Conservation (phyloP, 2,113 vertebrate genomes). For the Menidia beryllina region DNA sequence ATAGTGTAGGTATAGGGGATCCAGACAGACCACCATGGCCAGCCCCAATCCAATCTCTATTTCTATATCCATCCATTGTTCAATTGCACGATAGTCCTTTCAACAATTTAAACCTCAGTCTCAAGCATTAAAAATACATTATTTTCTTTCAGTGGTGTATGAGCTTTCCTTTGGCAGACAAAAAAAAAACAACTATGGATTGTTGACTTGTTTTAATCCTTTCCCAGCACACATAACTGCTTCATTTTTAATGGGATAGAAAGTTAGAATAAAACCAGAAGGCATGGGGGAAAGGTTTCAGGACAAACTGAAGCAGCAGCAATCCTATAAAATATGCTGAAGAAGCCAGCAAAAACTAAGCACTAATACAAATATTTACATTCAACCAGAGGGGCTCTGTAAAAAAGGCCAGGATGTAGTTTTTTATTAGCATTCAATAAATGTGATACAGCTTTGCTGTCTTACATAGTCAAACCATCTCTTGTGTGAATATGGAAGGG, state of each 20-base stretch:
- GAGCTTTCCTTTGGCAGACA: constrained; percentile 60
- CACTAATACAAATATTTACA: constrained; percentile 17
- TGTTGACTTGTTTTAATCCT: constrained; percentile 78
- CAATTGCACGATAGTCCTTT: constrained; percentile 49
- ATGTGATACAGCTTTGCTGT: neutral
- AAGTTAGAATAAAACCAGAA: constrained; percentile 52
- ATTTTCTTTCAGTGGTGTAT: constrained; percentile 59
- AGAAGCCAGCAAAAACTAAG: constrained; percentile 26
- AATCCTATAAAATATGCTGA: constrained; percentile 6
- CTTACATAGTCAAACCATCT: constrained; percentile 23
- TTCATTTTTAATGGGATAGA: constrained; percentile 58
- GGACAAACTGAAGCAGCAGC: constrained; percentile 26
- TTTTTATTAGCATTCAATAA: constrained; percentile 21
- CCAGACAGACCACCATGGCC: constrained; percentile 27
- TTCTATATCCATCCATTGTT: constrained; percentile 64
- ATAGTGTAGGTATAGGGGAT: constrained; percentile 33
- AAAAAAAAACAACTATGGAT: constrained; percentile 71
- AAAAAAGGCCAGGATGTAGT: neutral
- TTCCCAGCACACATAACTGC: constrained; percentile 65
- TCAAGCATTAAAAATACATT: constrained; percentile 55
- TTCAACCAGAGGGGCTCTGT: constrained; percentile 12
- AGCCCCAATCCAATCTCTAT: constrained; percentile 25
- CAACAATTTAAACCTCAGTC: constrained; percentile 67
- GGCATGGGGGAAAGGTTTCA: constrained; percentile 44
- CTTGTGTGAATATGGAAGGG: neutral